phyloP scores from a whole-genome alignment of 2,113 vertebrate genomes.

The Callipepla californica region DNA sequence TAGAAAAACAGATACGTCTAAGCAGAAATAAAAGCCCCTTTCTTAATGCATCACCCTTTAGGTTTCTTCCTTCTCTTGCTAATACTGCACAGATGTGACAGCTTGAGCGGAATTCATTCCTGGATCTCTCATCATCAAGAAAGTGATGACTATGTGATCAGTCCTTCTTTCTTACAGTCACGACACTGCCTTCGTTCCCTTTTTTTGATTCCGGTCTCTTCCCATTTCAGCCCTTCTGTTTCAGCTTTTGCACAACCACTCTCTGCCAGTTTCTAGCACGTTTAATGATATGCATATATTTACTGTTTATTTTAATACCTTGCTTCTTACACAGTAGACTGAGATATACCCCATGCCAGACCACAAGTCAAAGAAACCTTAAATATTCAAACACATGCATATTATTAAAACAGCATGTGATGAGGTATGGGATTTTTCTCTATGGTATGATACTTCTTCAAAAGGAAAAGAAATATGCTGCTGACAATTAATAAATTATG shows the following conservation, averaged over 20 bases:
- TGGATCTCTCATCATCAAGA: background rate
- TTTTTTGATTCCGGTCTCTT: background rate
- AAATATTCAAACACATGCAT: background rate
- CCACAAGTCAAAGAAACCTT: background rate
- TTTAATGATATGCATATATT: background rate
- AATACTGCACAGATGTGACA: slow-evolving; percentile 29
- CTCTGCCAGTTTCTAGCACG: background rate
- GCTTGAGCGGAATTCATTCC: slow-evolving; percentile 10
- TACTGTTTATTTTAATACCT: background rate
- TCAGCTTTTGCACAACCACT: background rate
- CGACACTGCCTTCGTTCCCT: background rate
- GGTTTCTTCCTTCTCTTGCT: background rate
- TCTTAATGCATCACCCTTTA: background rate
- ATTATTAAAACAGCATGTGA: background rate
- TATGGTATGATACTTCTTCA: background rate
- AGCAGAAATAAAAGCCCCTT: background rate
- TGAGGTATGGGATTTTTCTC: background rate
- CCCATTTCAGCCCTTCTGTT: background rate
- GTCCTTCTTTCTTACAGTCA: background rate
- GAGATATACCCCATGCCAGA: background rate
- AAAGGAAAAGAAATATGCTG: background rate
- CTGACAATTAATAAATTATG: background rate
- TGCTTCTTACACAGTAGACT: background rate
- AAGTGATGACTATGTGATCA: background rate
- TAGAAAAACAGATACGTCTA: background rate